Conservation (phyloP, 64 coral and sea anemone genomes). For the Actinia equina region DNA sequence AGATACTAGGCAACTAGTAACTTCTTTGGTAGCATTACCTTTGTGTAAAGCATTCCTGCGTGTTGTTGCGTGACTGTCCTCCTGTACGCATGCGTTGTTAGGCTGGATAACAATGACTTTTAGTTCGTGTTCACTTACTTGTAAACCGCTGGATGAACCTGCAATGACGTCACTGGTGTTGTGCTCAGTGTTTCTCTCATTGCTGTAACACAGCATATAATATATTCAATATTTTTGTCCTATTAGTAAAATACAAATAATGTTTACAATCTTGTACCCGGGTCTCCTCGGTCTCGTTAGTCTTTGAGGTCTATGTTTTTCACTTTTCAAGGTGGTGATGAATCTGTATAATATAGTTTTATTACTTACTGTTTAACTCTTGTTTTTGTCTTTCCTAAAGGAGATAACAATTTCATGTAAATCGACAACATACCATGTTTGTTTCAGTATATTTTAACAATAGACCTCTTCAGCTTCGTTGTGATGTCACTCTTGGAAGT, state of each 20-base stretch:
- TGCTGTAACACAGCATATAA: background rate
- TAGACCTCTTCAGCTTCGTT: too few relatives aligned
- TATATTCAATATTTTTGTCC: too few relatives aligned
- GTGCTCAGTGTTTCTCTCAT: background rate
- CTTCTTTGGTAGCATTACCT: too few relatives aligned
- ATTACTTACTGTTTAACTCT: background rate
- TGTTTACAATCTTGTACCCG: background rate
- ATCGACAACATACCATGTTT: background rate
- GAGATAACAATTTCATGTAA: background rate
- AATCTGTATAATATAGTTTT: background rate
- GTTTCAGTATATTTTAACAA: too few relatives aligned
- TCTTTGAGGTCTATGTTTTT: background rate
- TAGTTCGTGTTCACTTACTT: background rate
- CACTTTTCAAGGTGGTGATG: background rate
- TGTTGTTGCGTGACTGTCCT: background rate
- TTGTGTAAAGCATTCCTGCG: too few relatives aligned
- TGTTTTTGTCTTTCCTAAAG: background rate
- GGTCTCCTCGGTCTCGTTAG: background rate
- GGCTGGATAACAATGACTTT: background rate
- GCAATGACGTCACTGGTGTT: background rate
- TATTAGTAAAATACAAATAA: background rate
- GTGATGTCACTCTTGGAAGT: too few relatives aligned
- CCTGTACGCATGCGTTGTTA: background rate
- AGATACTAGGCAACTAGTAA: background rate
- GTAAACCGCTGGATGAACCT: background rate